phyloP scores from a whole-genome alignment of 2,113 vertebrate genomes.

The Trichomycterus rosablanca region DNA sequence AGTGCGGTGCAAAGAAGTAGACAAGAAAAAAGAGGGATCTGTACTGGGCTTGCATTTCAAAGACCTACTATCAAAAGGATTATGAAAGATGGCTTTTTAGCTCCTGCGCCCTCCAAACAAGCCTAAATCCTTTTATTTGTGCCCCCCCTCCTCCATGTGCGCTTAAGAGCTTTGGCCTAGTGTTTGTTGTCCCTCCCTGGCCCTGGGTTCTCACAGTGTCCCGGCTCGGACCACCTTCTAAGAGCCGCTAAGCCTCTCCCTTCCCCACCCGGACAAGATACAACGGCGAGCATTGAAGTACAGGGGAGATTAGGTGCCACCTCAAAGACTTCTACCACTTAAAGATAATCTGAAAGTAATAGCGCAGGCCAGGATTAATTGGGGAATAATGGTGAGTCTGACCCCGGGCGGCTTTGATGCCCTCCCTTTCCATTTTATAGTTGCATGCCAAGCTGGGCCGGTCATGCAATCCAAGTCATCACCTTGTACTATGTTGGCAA shows the following conservation, averaged over 20 bases:
- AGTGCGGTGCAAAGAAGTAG: conserved; percentile 27
- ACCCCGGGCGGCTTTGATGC: conserved; percentile 69
- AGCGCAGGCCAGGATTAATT: conserved; percentile 78
- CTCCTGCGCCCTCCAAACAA: conserved; percentile 56
- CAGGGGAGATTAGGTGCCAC: conserved; percentile 64
- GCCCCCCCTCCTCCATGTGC: conserved; percentile 59
- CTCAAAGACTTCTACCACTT: conserved; percentile 75
- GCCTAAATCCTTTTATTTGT: conserved; percentile 73
- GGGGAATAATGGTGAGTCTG: conserved; percentile 69
- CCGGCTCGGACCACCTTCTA: conserved; percentile 74
- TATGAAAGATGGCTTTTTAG: conserved; percentile 78
- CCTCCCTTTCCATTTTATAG: conserved; percentile 36
- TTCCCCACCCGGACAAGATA: conserved; percentile 74
- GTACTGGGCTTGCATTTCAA: conserved; percentile 72
- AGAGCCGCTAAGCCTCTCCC: conserved; percentile 66
- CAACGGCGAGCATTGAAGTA: conserved; percentile 69
- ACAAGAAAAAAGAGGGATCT: conserved; percentile 32
- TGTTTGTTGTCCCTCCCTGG: conserved; percentile 74
- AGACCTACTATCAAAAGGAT: conserved; percentile 74
- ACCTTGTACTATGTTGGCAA: conserved; percentile 7
- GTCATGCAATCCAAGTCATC: neutral
- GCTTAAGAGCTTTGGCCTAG: conserved; percentile 74
- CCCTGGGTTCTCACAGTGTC: conserved; percentile 71
- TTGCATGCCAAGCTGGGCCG: conserved; percentile 21
- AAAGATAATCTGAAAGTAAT: conserved; percentile 82